Conservation (phyloP, 2,888 invertebrate genomes). For the Baccha elongata region DNA sequence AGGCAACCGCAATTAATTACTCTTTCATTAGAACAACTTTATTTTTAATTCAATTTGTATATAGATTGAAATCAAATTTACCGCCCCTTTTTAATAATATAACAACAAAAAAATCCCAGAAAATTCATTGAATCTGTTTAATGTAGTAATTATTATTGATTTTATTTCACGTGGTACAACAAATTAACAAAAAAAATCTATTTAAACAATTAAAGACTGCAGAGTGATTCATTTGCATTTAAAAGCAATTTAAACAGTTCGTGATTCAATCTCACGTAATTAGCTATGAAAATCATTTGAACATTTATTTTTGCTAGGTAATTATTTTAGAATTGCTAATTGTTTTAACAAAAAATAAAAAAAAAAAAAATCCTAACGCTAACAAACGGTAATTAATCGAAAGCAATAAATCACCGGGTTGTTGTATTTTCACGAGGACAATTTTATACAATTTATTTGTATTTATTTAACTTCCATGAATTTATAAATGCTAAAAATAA, state of each 20-base stretch:
- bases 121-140: neutral
- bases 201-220: slow-evolving; percentile 32
- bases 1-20: neutral
- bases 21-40: neutral
- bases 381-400: slow-evolving; percentile 14
- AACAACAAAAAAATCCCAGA: neutral
- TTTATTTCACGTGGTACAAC: neutral
- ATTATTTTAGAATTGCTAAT: slow-evolving; percentile 24
- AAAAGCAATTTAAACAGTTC: slow-evolving; percentile 31
- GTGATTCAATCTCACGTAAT: slow-evolving; percentile 45
- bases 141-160: neutral
- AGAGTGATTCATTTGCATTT: slow-evolving; percentile 50
- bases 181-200: neutral
- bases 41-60: neutral
- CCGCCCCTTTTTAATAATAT: neutral
- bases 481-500: too few relatives aligned
- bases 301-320: slow-evolving; percentile 4
- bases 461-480: too few relatives aligned
- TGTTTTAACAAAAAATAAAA: slow-evolving; percentile 1
- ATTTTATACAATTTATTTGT: too few relatives aligned
- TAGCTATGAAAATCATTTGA: slow-evolving; percentile 42
- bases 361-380: neutral
- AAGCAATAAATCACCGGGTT: slow-evolving; percentile 6
- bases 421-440: neutral
- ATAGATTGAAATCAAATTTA: neutral